phyloP scores from a whole-genome alignment of 2,888 invertebrate genomes.

The Zygogramma bicolorata region DNA sequence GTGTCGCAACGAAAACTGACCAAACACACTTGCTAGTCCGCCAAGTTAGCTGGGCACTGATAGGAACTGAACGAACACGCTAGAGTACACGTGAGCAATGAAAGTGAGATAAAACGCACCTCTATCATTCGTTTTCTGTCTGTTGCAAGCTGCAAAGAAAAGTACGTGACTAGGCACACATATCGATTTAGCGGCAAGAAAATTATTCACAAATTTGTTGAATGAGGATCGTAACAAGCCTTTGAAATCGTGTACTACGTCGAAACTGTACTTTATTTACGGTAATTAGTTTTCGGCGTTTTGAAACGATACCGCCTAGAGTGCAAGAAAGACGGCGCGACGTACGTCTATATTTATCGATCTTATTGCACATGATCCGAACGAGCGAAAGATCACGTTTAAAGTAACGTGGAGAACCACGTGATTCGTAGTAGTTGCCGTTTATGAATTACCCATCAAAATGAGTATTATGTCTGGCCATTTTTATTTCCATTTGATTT shows the following conservation, averaged over 20 bases:
- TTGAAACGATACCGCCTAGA: not conserved
- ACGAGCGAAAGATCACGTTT: conserved; percentile 61
- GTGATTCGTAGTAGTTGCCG: conserved; percentile 55
- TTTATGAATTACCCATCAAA: conserved; percentile 46
- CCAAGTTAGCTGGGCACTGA: conserved; percentile 54
- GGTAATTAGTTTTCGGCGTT: not conserved
- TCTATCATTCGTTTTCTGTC: conserved; percentile 37
- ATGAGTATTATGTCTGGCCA: conserved; percentile 45
- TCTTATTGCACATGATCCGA: conserved; percentile 56
- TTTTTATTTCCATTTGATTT: conserved; percentile 40
- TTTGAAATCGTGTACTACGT: not conserved
- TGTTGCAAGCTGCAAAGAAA: conserved; percentile 28
- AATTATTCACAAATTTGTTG: not conserved
- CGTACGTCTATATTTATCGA: conserved; percentile 50
- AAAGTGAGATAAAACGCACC: conserved; percentile 42
- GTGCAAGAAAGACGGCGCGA: conserved; percentile 29
- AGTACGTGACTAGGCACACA: conserved; percentile 49
- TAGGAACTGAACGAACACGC: conserved; percentile 55
- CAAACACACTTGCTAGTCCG: conserved; percentile 29
- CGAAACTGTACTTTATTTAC: not conserved
- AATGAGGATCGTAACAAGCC: not conserved
- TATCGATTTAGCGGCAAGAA: not conserved
- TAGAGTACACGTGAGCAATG: conserved; percentile 60
- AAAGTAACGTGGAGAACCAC: conserved; percentile 65
- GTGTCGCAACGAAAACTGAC: conserved; percentile 46